Evolutionary conservation across 2,797 vertebrate genomes (phyloP).

Genomic region (Aselliscus stoliczkanus): DNA sequence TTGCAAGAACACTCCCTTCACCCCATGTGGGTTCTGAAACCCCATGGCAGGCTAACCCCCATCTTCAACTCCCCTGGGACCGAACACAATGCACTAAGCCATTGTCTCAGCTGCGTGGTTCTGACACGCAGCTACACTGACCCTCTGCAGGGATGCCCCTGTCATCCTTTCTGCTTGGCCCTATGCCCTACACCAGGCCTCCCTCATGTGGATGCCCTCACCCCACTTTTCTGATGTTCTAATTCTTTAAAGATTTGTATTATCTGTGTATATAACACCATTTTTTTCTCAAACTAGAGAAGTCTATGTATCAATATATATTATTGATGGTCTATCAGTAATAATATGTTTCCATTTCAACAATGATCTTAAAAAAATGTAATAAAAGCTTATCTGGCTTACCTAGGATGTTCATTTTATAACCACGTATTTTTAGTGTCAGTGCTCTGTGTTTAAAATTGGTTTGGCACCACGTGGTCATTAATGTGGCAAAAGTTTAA

Average conservation of each 20-base stretch:
- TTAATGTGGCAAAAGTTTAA: not conserved
- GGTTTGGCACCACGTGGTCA: not conserved
- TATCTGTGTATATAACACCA: not conserved
- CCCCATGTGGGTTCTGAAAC: not conserved
- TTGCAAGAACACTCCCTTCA: not conserved
- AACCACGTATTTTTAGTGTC: not conserved
- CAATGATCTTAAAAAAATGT: not conserved
- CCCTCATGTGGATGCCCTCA: not conserved
- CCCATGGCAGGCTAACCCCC: not conserved
- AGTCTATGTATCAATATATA: not conserved
- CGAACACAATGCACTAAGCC: not conserved
- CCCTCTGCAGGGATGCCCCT: not conserved
- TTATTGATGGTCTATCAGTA: not conserved
- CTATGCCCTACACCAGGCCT: not conserved
- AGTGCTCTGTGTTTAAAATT: conserved; percentile 11
- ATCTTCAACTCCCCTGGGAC: not conserved
- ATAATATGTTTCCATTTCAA: not conserved
- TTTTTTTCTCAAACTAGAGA: not conserved
- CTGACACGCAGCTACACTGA: not conserved
- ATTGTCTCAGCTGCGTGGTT: not conserved
- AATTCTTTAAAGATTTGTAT: not conserved
- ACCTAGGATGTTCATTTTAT: not conserved
- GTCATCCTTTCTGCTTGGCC: not conserved
- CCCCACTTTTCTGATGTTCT: not conserved
- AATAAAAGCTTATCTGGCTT: not conserved